A percentile compares a stretch with the other conserved stretches of the same genome.
Evolutionary conservation across 1,140 invertebrate genomes (phyloP).

Genomic region (Heliconius eleuchia): DNA sequence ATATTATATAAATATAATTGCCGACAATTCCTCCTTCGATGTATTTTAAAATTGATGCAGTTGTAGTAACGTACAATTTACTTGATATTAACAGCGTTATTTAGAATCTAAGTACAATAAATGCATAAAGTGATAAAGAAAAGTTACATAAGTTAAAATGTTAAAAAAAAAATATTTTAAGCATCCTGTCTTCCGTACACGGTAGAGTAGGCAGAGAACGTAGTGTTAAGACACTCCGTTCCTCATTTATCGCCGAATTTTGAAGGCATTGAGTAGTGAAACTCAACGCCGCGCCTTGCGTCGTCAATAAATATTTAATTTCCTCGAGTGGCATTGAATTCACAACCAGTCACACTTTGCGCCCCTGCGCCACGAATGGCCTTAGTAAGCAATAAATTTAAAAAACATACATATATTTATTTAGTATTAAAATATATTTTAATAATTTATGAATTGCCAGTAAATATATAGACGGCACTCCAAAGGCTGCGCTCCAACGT

Average conservation of each 20-base stretch:
- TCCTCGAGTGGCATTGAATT: too few relatives aligned
- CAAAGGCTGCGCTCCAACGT: constrained; percentile 34
- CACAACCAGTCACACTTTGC: too few relatives aligned
- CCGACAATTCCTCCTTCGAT: constrained; percentile 4
- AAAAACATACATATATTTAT: neutral
- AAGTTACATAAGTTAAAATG: too few relatives aligned
- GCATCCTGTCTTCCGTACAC: too few relatives aligned
- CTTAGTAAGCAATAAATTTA: neutral
- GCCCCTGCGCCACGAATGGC: too few relatives aligned
- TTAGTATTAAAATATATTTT: neutral
- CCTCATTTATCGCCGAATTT: too few relatives aligned
- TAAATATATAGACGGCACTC: constrained; percentile 36
- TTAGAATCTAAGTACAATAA: neutral
- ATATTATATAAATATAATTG: constrained; percentile 8
- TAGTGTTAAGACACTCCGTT: too few relatives aligned
- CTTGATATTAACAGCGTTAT: neutral
- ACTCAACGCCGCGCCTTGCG: too few relatives aligned
- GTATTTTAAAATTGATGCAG: neutral
- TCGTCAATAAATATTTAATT: too few relatives aligned
- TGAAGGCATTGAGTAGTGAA: too few relatives aligned
- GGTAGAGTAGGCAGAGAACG: too few relatives aligned
- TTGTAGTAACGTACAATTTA: neutral
- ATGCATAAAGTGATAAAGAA: neutral
- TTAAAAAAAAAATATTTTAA: too few relatives aligned
- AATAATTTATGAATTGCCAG: neutral